Percentiles rank a stretch among this genome's conserved stretches.
Conservation (phyloP, 2,888 invertebrate species). For the Chymomyza caudatula region DNA sequence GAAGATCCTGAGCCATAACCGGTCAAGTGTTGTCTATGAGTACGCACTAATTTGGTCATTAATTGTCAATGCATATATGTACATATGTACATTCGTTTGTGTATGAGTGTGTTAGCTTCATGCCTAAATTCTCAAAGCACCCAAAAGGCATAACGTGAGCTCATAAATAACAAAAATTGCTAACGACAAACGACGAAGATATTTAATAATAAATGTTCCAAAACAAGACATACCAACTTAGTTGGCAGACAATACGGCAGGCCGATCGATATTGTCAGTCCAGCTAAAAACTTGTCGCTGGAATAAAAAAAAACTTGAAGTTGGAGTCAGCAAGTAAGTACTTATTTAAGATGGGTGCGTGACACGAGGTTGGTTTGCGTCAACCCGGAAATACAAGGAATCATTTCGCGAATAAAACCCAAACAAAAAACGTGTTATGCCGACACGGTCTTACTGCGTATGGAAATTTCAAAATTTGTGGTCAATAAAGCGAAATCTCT, state of each 20-base stretch:
- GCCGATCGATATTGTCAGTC: slow-evolving; percentile 4
- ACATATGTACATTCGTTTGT: slow-evolving; percentile 16
- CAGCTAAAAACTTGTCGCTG: slow-evolving; percentile 47
- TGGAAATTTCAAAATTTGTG: too few relatives aligned
- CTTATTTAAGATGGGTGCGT: neutral
- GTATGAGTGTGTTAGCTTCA: slow-evolving; percentile 17
- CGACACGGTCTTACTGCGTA: too few relatives aligned
- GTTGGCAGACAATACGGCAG: slow-evolving; percentile 22
- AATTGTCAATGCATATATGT: slow-evolving; percentile 64
- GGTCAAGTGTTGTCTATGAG: slow-evolving; percentile 70
- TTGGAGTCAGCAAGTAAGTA: neutral
- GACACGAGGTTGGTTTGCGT: neutral
- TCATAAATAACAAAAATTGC: slow-evolving; percentile 70
- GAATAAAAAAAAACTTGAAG: neutral
- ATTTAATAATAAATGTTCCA: slow-evolving; percentile 68
- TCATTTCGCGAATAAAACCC: too few relatives aligned
- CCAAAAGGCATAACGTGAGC: slow-evolving; percentile 70
- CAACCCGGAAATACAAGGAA: slow-evolving; percentile 34
- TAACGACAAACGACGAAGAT: slow-evolving; percentile 62
- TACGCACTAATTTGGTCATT: slow-evolving; percentile 72
- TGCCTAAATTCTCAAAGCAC: slow-evolving; percentile 63
- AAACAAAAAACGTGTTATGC: slow-evolving; percentile 54
- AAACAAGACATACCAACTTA: slow-evolving; percentile 44
- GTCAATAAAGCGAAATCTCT: too few relatives aligned
- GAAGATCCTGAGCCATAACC: slow-evolving; percentile 68